Evolutionary conservation across 2,113 vertebrate genomes (phyloP).

Genomic region (Phrynosoma blainvillii): DNA sequence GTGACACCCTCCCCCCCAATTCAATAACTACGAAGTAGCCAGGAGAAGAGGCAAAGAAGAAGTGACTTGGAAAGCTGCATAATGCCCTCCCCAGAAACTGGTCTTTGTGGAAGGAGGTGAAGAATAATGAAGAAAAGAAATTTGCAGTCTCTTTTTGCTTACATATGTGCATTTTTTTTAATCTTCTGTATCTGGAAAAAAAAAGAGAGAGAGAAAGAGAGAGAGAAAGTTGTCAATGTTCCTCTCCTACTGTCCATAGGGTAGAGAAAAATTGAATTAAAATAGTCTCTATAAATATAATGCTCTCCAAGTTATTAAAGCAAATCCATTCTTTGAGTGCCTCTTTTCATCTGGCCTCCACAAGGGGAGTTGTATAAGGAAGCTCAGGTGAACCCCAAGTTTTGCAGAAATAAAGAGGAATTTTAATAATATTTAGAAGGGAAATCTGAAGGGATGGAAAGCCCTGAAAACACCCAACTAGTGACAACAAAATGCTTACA

Average conservation of each 20-base stretch:
- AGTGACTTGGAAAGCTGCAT: slow-evolving; percentile 68
- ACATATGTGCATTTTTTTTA: slow-evolving; percentile 63
- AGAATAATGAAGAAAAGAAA: slow-evolving; percentile 78
- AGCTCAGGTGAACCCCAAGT: not conserved
- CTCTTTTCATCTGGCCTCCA: not conserved
- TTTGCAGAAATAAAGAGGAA: not conserved
- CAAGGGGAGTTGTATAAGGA: not conserved
- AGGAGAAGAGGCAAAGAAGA: slow-evolving; percentile 60
- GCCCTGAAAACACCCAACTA: not conserved
- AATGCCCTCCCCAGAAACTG: slow-evolving; percentile 73
- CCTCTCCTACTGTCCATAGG: slow-evolving; percentile 35
- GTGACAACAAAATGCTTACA: too few relatives aligned
- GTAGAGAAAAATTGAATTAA: slow-evolving; percentile 53
- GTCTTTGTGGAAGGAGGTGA: slow-evolving; percentile 76
- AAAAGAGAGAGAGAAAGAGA: slow-evolving; percentile 73
- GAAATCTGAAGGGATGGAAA: not conserved
- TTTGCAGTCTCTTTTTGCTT: slow-evolving; percentile 75
- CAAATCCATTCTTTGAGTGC: not conserved
- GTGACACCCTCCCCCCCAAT: slow-evolving; percentile 37
- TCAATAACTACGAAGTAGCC: slow-evolving; percentile 63
- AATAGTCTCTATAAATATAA: slow-evolving; percentile 24
- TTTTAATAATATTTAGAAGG: not conserved
- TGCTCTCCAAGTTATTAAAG: not conserved
- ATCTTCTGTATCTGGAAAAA: slow-evolving; percentile 85
- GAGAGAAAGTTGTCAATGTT: slow-evolving; percentile 75